These are phyloP conservation scores for Hylia prasina DNA, from an alignment of 2,113 vertebrate species.

Conservation along the genomic window DNA sequence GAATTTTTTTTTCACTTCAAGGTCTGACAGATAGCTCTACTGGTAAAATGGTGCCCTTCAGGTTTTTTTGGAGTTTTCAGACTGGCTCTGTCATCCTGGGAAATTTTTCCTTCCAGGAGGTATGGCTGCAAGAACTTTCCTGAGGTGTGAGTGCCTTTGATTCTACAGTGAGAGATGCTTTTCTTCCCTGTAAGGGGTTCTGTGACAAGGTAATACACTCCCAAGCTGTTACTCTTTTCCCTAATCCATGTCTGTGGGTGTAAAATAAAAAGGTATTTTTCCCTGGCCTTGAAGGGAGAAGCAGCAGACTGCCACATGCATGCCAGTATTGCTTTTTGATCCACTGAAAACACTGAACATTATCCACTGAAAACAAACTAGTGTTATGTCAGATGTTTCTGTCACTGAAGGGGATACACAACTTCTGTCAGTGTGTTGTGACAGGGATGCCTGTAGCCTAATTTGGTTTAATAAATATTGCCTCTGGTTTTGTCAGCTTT, in stretches of 20 bases:
- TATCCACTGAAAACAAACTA: neutral
- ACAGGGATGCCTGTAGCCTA: neutral
- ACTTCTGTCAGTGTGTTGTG: neutral
- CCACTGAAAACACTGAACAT: neutral
- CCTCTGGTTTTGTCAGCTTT: neutral
- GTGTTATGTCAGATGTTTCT: neutral
- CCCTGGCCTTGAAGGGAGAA: neutral
- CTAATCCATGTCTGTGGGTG: neutral
- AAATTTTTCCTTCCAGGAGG: neutral
- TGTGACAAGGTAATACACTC: neutral
- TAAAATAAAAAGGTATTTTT: neutral
- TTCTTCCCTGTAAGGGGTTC: neutral
- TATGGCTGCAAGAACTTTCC: neutral
- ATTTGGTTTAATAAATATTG: neutral
- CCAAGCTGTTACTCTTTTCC: neutral
- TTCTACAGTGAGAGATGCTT: neutral
- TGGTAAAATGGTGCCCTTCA: neutral
- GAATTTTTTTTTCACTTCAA: neutral
- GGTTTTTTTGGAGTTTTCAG: neutral
- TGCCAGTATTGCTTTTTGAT: neutral
- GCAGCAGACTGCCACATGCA: neutral
- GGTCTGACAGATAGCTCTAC: neutral
- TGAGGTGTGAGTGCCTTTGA: neutral
- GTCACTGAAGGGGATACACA: neutral
- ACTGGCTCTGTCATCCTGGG: neutral